Evolutionary conservation across 2,113 vertebrate species (phyloP).

Genomic region (Callaeas wilsoni): DNA sequence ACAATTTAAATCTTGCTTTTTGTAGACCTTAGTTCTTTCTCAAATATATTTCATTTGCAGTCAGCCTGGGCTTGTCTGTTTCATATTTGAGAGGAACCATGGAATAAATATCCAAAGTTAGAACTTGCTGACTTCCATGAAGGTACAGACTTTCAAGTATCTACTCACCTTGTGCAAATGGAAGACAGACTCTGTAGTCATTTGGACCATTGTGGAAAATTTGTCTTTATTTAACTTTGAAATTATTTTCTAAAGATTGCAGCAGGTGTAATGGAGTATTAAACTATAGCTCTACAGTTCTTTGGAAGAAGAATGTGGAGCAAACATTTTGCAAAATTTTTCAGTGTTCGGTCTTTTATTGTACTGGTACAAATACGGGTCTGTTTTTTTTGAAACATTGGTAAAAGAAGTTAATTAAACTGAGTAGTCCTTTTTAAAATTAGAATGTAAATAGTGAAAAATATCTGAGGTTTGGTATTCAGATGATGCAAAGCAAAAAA

Average conservation of each 20-base stretch:
- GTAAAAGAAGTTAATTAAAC: not conserved
- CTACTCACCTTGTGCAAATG: not conserved
- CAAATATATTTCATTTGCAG: not conserved
- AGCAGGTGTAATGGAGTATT: not conserved
- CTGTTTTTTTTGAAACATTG: slow-evolving; percentile 5
- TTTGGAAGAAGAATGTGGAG: not conserved
- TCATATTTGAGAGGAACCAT: not conserved
- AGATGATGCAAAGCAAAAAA: not conserved
- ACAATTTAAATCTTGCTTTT: not conserved
- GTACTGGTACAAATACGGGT: not conserved
- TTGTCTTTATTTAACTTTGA: not conserved
- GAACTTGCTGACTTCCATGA: not conserved
- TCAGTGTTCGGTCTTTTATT: not conserved
- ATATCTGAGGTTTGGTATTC: not conserved
- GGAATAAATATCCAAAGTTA: not conserved
- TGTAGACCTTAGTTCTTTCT: not conserved
- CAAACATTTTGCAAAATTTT: not conserved
- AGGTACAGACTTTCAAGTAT: not conserved
- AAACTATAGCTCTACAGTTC: not conserved
- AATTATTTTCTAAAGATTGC: not conserved
- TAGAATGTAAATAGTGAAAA: not conserved
- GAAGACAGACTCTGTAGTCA: not conserved
- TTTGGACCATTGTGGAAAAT: not conserved
- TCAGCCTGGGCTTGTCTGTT: not conserved
- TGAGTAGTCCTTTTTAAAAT: not conserved